Percentiles rank a stretch among this genome's conserved stretches.
Evolutionary conservation across 1,140 invertebrate species (phyloP).

Genomic region (Phthorimaea operculella): DNA sequence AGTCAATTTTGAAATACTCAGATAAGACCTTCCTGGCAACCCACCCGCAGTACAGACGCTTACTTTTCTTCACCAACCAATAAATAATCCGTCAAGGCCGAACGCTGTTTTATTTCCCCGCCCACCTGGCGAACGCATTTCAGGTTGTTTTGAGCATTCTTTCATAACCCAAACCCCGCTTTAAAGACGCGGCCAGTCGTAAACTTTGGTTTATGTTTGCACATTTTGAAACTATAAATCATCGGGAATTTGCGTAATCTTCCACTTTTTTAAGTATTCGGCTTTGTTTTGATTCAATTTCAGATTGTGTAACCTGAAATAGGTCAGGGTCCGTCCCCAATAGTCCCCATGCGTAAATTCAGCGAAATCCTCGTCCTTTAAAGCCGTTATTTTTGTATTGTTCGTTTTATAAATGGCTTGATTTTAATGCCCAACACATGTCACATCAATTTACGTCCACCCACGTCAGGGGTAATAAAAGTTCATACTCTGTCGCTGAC

Average conservation of each 20-base stretch:
- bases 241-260: background rate
- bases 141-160: slow-evolving; percentile 46
- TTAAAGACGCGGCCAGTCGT: slow-evolving; percentile 47
- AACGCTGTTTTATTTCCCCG: slow-evolving; percentile 38
- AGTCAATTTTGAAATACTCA: too few relatives aligned
- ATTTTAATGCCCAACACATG: slow-evolving; percentile 9
- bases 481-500: slow-evolving; percentile 9
- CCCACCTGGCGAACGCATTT: slow-evolving; percentile 51
- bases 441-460: slow-evolving; percentile 21
- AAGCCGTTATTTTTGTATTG: too few relatives aligned
- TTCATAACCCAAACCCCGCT: slow-evolving; percentile 54
- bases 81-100: slow-evolving; percentile 46
- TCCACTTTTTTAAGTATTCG: background rate
- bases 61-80: slow-evolving; percentile 38
- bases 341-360: too few relatives aligned
- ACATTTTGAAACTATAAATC: slow-evolving; percentile 40
- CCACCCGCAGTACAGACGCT: slow-evolving; percentile 22
- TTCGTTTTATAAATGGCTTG: too few relatives aligned
- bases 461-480: slow-evolving; percentile 11
- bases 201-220: slow-evolving; percentile 50
- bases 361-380: too few relatives aligned
- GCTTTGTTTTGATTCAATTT: too few relatives aligned
- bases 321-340: too few relatives aligned
- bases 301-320: too few relatives aligned
- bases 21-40: too few relatives aligned